A percentile compares a stretch with the other conserved stretches of the same genome.
These are phyloP conservation scores for Hetaerina titia DNA, from an alignment of 2,888 invertebrate genomes.

Conservation along the genomic window DNA sequence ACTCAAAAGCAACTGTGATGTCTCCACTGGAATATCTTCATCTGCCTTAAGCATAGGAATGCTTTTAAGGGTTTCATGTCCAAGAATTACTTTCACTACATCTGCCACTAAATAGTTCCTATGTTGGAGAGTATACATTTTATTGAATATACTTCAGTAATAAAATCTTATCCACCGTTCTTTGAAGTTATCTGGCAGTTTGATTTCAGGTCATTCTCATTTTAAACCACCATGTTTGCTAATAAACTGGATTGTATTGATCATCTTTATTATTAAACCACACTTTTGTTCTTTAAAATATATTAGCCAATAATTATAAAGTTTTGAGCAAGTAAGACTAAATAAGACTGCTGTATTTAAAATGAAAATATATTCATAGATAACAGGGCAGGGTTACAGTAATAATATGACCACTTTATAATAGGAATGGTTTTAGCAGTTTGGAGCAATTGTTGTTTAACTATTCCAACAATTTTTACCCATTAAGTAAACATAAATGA, in stretches of 20 bases:
- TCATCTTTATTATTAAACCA: neutral
- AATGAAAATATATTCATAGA: too few species aligned
- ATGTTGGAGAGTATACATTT: neutral
- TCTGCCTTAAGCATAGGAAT: neutral
- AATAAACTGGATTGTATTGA: neutral
- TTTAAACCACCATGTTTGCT: neutral
- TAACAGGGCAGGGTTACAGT: too few species aligned
- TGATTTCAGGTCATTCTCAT: neutral
- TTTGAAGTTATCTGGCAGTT: neutral
- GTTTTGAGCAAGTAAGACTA: too few species aligned
- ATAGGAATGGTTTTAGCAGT: too few species aligned
- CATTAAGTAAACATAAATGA: too few species aligned
- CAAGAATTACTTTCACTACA: neutral
- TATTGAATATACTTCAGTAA: neutral
- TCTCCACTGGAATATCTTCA: slow-evolving; percentile 29
- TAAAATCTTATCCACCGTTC: neutral
- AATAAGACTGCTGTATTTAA: too few species aligned
- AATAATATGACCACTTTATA: too few species aligned
- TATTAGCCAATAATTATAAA: too few species aligned
- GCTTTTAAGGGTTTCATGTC: neutral
- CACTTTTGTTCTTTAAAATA: too few species aligned
- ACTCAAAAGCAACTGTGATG: neutral
- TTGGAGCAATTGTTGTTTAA: too few species aligned
- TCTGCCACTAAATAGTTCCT: slow-evolving; percentile 36
- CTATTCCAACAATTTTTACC: too few species aligned